Conservation (phyloP, 2,888 invertebrate species). For the Caenorhabditis plicata region DNA sequence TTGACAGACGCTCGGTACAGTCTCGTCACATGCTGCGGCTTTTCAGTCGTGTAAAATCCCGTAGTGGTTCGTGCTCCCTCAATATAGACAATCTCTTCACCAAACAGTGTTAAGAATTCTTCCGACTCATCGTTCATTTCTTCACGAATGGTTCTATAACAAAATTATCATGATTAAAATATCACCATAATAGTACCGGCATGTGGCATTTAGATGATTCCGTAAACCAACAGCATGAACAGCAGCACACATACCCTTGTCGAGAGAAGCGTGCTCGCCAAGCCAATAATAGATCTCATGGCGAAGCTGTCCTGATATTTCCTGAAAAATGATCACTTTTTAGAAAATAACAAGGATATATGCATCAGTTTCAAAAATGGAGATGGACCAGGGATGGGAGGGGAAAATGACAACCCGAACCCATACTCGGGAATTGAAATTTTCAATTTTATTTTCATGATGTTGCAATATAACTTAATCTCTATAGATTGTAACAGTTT, state of each 20-base stretch:
- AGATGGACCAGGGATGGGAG: too few relatives aligned
- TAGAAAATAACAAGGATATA: not conserved
- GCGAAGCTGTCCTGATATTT: constrained; percentile 73
- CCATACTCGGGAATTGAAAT: too few relatives aligned
- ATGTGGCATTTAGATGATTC: constrained; percentile 84
- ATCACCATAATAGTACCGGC: constrained; percentile 45
- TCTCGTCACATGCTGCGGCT: constrained; percentile 51
- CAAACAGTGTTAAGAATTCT: constrained; percentile 89
- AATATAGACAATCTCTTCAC: constrained; percentile 86
- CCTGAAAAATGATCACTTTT: constrained; percentile 10
- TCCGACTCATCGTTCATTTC: constrained; percentile 96
- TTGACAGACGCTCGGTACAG: constrained; percentile 61
- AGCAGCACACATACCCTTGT: constrained; percentile 91
- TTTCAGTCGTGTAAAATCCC: constrained; percentile 89
- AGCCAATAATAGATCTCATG: constrained; percentile 99
- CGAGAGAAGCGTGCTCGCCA: constrained; percentile 80
- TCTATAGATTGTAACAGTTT: too few relatives aligned
- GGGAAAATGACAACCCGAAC: too few relatives aligned
- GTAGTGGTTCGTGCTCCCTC: constrained; percentile 96
- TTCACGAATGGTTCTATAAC: constrained; percentile 79
- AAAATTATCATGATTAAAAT: not conserved
- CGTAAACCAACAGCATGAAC: constrained; percentile 98
- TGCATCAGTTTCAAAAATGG: not conserved
- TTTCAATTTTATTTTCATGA: too few relatives aligned
- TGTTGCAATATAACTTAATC: too few relatives aligned